Conservation (phyloP, 2,888 invertebrate species). For the Nymphalis polychloros region DNA sequence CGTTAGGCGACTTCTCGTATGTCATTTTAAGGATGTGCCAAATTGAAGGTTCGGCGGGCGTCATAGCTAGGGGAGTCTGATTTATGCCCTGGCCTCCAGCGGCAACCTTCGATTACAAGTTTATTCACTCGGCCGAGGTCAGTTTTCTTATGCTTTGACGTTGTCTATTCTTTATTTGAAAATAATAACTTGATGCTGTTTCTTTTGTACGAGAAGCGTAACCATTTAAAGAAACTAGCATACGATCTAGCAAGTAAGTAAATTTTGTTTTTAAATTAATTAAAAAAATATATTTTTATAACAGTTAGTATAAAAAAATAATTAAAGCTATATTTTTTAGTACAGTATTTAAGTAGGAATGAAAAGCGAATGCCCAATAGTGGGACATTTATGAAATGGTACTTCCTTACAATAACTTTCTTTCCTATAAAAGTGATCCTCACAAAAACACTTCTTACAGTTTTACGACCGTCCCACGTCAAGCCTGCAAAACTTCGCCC, state of each 20-base stretch:
- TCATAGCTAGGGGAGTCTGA: constrained; percentile 77
- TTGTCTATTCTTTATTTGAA: not conserved
- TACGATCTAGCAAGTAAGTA: no score
- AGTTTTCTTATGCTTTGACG: constrained; percentile 56
- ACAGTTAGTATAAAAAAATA: no score
- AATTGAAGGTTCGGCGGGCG: constrained; percentile 79
- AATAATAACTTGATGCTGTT: not conserved
- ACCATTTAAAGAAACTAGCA: no score
- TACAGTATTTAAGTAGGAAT: no score
- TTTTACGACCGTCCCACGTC: constrained; percentile 9
- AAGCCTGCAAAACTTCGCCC: constrained; percentile 1
- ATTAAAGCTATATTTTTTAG: no score
- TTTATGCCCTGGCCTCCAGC: constrained; percentile 69
- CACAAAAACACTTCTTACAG: constrained; percentile 3
- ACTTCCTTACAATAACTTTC: not conserved
- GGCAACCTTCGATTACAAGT: constrained; percentile 68
- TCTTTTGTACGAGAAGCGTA: not conserved
- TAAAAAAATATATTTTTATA: no score
- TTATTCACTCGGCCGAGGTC: constrained; percentile 78
- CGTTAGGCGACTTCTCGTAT: constrained; percentile 79
- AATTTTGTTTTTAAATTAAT: no score
- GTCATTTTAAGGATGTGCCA: constrained; percentile 83
- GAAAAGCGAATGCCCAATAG: no score
- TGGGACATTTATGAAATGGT: no score
- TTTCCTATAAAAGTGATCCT: not conserved